Percentiles rank a stretch among this genome's conserved stretches.
These are phyloP conservation scores for Platichthys stellatus DNA, from an alignment of 2,113 vertebrate genomes.

Conservation along the genomic window DNA sequence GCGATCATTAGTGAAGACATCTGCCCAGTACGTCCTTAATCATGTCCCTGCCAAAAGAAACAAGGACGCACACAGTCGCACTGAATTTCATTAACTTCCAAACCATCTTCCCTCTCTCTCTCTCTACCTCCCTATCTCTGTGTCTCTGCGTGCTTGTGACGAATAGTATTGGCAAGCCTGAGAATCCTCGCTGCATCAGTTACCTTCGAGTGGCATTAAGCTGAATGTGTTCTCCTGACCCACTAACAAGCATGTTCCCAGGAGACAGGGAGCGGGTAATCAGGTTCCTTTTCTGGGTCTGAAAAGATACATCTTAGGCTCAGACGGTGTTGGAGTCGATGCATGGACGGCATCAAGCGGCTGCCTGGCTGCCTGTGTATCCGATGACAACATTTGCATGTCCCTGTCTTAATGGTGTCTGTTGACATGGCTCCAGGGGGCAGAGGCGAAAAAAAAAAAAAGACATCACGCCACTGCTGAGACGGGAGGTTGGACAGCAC, in stretches of 20 bases:
- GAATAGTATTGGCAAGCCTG: conserved; percentile 11
- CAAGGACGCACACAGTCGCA: conserved; percentile 42
- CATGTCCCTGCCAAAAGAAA: conserved; percentile 52
- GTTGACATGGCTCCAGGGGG: conserved; percentile 41
- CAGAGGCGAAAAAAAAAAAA: not conserved
- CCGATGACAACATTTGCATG: conserved; percentile 48
- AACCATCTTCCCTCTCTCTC: conserved; percentile 1
- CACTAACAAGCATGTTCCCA: conserved; percentile 41
- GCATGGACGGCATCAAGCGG: conserved; percentile 5
- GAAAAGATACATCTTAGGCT: conserved; percentile 32
- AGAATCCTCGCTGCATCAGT: conserved; percentile 16
- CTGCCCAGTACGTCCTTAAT: conserved; percentile 55
- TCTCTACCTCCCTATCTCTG: not conserved
- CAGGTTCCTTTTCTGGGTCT: conserved; percentile 22
- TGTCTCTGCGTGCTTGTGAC: conserved; percentile 1
- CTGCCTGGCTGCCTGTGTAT: conserved; percentile 23
- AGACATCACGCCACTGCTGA: conserved; percentile 37
- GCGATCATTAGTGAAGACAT: conserved; percentile 55
- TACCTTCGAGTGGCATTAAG: conserved; percentile 47
- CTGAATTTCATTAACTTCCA: conserved; percentile 61
- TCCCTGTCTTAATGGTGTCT: conserved; percentile 53
- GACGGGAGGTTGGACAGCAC: conserved; percentile 39
- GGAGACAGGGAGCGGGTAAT: conserved; percentile 51
- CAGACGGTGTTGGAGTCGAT: conserved; percentile 25
- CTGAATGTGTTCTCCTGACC: conserved; percentile 41